phyloP scores from a whole-genome alignment of 2,797 vertebrate species.

The Telmatherina bonti region DNA sequence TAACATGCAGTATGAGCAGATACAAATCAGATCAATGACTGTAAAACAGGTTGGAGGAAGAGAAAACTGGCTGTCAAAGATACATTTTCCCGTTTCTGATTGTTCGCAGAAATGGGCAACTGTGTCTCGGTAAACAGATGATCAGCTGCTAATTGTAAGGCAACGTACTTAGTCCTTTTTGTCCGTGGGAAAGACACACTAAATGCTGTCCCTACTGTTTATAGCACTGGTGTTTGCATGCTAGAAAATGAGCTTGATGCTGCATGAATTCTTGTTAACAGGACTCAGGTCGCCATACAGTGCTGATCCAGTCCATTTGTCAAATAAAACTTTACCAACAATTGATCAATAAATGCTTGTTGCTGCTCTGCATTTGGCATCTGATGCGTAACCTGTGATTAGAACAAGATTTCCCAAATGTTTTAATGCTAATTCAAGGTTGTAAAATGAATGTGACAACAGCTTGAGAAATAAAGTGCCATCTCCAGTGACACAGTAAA shows the following conservation, averaged over 20 bases:
- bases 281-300: not conserved
- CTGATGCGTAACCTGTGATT: not conserved
- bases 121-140: not conserved
- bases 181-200: not conserved
- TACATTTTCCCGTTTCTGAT: not conserved
- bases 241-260: not conserved
- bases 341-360: conserved; percentile 7
- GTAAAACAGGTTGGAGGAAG: not conserved
- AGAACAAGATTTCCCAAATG: not conserved
- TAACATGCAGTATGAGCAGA: not conserved
- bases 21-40: not conserved
- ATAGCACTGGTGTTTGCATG: not conserved
- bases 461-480: conserved; percentile 24
- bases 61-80: not conserved
- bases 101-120: not conserved
- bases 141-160: not conserved
- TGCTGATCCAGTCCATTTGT: not conserved
- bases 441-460: conserved; percentile 20
- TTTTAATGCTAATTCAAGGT: not conserved
- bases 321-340: not conserved
- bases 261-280: not conserved
- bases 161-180: not conserved
- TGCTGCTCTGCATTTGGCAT: conserved; percentile 1
- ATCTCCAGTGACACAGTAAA: conserved; percentile 12
- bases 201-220: not conserved